Evolutionary conservation across 1,140 invertebrate species (phyloP).

Genomic region (Drosophila willistoni): DNA sequence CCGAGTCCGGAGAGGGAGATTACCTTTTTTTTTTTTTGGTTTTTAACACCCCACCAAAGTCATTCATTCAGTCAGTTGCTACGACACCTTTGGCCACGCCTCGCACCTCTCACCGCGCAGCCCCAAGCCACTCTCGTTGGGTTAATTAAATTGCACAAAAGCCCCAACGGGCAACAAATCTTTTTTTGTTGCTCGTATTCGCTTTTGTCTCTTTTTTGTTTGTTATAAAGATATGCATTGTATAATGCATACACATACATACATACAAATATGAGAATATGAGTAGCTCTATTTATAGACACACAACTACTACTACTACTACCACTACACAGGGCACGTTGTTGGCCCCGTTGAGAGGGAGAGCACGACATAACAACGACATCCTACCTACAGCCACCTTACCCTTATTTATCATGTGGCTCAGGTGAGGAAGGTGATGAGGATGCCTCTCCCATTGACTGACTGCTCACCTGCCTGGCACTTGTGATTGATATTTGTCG

Average conservation of each 20-base stretch:
- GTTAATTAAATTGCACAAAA: slow-evolving; percentile 54
- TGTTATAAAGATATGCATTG: slow-evolving; percentile 51
- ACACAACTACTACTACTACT: too few species aligned
- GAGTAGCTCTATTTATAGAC: slow-evolving; percentile 45
- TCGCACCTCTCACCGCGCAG: neutral
- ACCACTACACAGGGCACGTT: slow-evolving; percentile 31
- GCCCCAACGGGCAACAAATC: slow-evolving; percentile 24
- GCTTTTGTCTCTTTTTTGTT: slow-evolving; percentile 5
- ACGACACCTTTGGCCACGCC: neutral
- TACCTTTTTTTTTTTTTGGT: slow-evolving; percentile 15
- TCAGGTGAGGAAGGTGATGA: slow-evolving; percentile 9
- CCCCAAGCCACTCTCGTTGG: neutral
- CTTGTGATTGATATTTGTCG: slow-evolving; percentile 61
- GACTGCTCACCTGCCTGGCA: neutral
- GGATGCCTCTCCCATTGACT: neutral
- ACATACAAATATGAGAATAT: slow-evolving; percentile 3
- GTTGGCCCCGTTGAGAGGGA: slow-evolving; percentile 33
- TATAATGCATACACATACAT: slow-evolving; percentile 28
- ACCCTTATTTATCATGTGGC: neutral
- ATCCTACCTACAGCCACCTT: neutral
- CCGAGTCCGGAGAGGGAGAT: slow-evolving; percentile 9
- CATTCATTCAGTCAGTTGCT: neutral
- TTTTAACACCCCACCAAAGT: neutral
- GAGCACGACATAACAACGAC: slow-evolving; percentile 20
- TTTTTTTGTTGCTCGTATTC: slow-evolving; percentile 9